Conservation (phyloP, 2,888 invertebrate genomes). For the Microctonus brassicae region DNA sequence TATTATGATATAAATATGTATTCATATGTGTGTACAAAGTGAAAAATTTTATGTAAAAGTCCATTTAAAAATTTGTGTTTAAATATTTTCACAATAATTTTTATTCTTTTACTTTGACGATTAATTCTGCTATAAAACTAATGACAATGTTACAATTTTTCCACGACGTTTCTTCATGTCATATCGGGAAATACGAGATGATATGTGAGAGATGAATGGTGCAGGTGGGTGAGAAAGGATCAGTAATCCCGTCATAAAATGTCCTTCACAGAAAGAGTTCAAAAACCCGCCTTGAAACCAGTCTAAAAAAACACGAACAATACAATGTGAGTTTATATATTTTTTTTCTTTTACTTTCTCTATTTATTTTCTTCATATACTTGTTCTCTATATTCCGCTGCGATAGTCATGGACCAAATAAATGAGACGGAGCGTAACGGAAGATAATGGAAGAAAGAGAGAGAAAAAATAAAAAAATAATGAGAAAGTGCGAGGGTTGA, state of each 20-base stretch:
- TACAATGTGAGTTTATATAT: slow-evolving; percentile 11
- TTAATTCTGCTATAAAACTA: not conserved
- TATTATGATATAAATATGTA: not conserved
- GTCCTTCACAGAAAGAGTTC: slow-evolving; percentile 38
- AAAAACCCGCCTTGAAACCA: slow-evolving; percentile 29
- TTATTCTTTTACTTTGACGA: not conserved
- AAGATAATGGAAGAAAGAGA: too few relatives aligned
- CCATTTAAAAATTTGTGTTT: too few relatives aligned
- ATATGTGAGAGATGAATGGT: not conserved
- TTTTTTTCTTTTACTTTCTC: not conserved
- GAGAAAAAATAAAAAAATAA: too few relatives aligned
- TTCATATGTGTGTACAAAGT: too few relatives aligned
- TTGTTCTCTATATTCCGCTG: too few relatives aligned
- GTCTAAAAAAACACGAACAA: slow-evolving; percentile 33
- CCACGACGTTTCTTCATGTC: slow-evolving; percentile 27
- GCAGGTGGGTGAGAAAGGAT: not conserved
- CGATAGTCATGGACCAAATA: too few relatives aligned
- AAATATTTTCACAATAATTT: not conserved
- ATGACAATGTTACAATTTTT: slow-evolving; percentile 31
- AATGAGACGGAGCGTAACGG: too few relatives aligned
- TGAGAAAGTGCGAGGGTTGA: slow-evolving; percentile 4
- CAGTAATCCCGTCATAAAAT: slow-evolving; percentile 42
- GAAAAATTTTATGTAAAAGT: too few relatives aligned
- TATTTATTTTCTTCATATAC: not conserved
- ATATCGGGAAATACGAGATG: not conserved